Conservation (phyloP, 2,797 vertebrate genomes). For the Simalia tracyae region DNA sequence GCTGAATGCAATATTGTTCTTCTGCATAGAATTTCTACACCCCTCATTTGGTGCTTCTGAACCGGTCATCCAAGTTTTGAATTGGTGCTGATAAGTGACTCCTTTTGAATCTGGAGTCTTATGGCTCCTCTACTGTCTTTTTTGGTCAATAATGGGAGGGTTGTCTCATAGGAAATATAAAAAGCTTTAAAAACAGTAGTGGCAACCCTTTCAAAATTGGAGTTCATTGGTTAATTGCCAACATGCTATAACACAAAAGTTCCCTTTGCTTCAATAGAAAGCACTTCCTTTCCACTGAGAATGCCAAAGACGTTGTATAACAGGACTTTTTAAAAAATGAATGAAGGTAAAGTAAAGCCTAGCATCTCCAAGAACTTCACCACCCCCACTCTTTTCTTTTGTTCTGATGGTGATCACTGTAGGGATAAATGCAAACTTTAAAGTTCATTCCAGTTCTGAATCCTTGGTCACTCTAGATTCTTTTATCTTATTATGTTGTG, state of each 20-base stretch:
- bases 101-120: conserved; percentile 30
- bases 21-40: not conserved
- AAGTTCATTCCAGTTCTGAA: not conserved
- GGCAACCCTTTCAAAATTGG: conserved; percentile 30
- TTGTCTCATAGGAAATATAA: conserved; percentile 46
- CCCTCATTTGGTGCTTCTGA: not conserved
- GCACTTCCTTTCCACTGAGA: conserved; percentile 18
- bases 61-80: conserved; percentile 5
- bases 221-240: conserved; percentile 46
- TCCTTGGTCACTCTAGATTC: not conserved
- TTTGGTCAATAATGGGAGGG: conserved; percentile 43
- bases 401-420: conserved; percentile 31
- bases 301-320: conserved; percentile 44
- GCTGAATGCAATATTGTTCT: conserved; percentile 8
- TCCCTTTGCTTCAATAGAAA: conserved; percentile 22
- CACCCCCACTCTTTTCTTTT: conserved; percentile 5
- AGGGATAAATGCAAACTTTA: conserved; percentile 20
- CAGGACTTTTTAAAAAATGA: conserved; percentile 26
- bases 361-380: conserved; percentile 9
- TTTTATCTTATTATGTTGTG: not conserved
- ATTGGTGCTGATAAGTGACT: conserved; percentile 22
- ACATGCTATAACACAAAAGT: conserved; percentile 18
- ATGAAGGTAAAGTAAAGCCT: conserved; percentile 37
- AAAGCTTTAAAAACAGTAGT: conserved; percentile 41
- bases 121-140: conserved; percentile 39